A percentile compares a stretch with the other conserved stretches of the same genome.
phyloP scores from a whole-genome alignment of 64 coral and sea anemone species.

The Cladopsammia gracilis region DNA sequence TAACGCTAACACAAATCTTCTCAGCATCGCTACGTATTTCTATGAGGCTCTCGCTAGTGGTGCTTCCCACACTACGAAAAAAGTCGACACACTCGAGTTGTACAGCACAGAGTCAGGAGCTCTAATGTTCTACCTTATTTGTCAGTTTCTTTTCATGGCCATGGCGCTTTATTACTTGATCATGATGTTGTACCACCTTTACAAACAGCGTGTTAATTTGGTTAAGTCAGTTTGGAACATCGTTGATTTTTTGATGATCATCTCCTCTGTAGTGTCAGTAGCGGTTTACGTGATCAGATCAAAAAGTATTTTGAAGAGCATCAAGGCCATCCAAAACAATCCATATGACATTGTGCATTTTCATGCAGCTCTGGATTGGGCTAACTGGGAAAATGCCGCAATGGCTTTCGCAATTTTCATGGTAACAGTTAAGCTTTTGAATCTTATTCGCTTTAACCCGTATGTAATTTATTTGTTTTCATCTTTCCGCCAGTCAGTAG shows the following conservation, averaged over 20 bases:
- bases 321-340: background rate
- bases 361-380: background rate
- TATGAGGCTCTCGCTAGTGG: slow-evolving; percentile 43
- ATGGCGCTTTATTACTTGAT: slow-evolving; percentile 3
- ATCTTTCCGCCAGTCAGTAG: background rate
- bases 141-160: background rate
- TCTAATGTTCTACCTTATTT: background rate
- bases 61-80: slow-evolving; percentile 7
- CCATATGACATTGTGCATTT: background rate
- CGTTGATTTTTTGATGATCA: background rate
- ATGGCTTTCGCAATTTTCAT: background rate
- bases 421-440: slow-evolving; percentile 1
- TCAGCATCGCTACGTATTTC: slow-evolving; percentile 48
- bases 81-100: slow-evolving; percentile 47
- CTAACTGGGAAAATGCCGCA: slow-evolving; percentile 11
- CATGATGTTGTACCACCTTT: background rate
- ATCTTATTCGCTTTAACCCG: slow-evolving; percentile 3
- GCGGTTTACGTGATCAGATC: background rate
- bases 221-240: slow-evolving; percentile 20
- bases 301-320: background rate
- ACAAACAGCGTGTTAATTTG: background rate
- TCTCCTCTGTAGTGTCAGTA: background rate
- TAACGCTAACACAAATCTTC: slow-evolving; percentile 60
- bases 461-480: slow-evolving; percentile 20
- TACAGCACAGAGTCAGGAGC: slow-evolving; percentile 13